Evolutionary conservation across 2,797 vertebrate genomes (phyloP), one percentile per base, ranked within the genome.

Genomic region (Ceyx erithaca): DNA sequence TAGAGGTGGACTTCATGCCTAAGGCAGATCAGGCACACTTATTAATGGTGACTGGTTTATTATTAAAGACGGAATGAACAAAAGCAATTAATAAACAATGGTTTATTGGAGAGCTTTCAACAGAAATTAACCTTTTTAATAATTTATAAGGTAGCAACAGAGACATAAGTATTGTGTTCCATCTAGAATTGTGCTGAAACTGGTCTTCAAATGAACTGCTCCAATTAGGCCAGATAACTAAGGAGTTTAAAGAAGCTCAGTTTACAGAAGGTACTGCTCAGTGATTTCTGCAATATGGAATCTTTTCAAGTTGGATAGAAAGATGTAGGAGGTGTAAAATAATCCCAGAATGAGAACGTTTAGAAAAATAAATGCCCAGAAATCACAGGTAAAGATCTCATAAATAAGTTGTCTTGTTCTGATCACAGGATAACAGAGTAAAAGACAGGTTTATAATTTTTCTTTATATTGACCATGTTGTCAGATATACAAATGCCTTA

Each of bases 1-100:
- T 66, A 66, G 12, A 61, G 43, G 12, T 0, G 4, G 19, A 35
- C 28, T 23, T 54, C 82, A 80, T 41, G 13, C n/a, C 51, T 62
- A 43, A 90, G 71, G 30, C 59, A 83, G 31, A 93, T 51, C 5
- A 80, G 30, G 16, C 19, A 83, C 18, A 46, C 52, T 62, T 49
- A 78, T 80, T 80, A 62, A 18, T 48, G 46, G 28, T 52, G 30
- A 4, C 51, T 93, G 45, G 43, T 94, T 72, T 40, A 87, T 92
- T 94, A 72, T 88, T 91, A 83, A 94, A 91, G 46, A 62, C 20
- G 80, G 19, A 77, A 85, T 62, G 11, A 87, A 40, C 21, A 78
- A 58, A 66, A 4, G 5, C 19, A 87, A 80, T 80, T 87, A 72
- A 92, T 48, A 94, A 88, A 81, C 80, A 86, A 54, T 40, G 23